Conservation (phyloP, 2,113 vertebrate genomes). For the Indicator indicator region DNA sequence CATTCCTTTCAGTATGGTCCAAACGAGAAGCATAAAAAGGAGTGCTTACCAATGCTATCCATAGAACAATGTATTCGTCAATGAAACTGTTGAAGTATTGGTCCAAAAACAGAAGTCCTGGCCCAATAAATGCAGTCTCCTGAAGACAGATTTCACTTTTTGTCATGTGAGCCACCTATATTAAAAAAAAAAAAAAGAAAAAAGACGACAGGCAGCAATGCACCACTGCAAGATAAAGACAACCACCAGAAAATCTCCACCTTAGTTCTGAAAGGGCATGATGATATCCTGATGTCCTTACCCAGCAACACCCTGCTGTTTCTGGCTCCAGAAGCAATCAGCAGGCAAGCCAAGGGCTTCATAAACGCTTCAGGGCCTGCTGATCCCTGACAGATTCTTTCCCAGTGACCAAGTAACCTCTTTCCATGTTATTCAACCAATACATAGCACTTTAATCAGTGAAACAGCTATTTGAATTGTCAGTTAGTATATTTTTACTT, state of each 20-base stretch:
- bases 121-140: constrained; percentile 94
- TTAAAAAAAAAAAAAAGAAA: background rate
- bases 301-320: background rate
- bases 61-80: constrained; percentile 91
- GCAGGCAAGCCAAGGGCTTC: background rate
- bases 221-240: background rate
- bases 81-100: constrained; percentile 97
- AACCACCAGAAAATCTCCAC: background rate
- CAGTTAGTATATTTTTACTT: background rate
- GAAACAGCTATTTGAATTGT: background rate
- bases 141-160: constrained; percentile 93
- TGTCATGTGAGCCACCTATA: constrained; percentile 94
- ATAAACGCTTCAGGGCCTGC: background rate
- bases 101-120: constrained; percentile 94
- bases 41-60: constrained; percentile 89
- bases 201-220: background rate
- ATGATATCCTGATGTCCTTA: background rate
- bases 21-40: background rate
- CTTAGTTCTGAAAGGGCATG: fast-evolving
- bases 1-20: background rate
- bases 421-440: background rate
- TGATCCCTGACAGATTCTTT: background rate
- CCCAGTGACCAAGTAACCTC: background rate
- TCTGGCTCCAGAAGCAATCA: background rate
- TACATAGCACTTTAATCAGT: background rate